Evolutionary conservation across 2,888 invertebrate genomes (phyloP), one percentile per base, ranked within the genome.

Genomic region (Norana najaformis): DNA sequence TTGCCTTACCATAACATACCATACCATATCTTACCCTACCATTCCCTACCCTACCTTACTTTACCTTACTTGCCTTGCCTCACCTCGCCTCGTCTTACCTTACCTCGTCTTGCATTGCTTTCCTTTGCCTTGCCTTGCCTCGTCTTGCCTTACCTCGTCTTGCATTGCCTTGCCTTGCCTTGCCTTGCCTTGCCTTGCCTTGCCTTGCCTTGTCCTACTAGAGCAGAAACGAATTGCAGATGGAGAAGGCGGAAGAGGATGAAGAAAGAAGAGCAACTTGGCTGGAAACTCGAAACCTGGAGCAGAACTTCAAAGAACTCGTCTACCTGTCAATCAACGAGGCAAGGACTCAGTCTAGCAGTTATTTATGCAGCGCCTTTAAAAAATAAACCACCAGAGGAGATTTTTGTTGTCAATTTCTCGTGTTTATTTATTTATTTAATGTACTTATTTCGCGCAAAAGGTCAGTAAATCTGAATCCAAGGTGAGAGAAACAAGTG

Each of bases 221-320:
- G 30, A 5, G 8, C 13, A 69, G 5, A 13, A 4, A 69, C n/a
- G 69, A 69, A n/a, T 85, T 90, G 47, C 88, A 88, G 88, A 35
- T 53, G 41, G 88, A 88, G 1, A 85, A 35, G 39, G 34, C 88
- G 23, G 88, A 36, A 30, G 53, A 53, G 47, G 35, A 83, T 34
- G 53, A 53, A 35, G 35, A 83, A 34, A 88, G 89, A 88, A 89
- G 93, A 18, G 93, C 92, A 85, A 91, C 92, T n/a, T 92, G 92
- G 93, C 89, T 93, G 89, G 91, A 91, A 30, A 92, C 93, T 20
- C 88, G 93, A 38, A 91, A 92, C 88, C 89, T 92, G n/a, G 91
- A 92, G 88, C 39, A 90, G 36, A 90, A 92, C 35, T 91, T 92
- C 90, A 91, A 91, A 85, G 92, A 92, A 36, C 90, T 92, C n/a